Conservation (phyloP, 2,888 invertebrate species). For the Melanostoma mellinum region DNA sequence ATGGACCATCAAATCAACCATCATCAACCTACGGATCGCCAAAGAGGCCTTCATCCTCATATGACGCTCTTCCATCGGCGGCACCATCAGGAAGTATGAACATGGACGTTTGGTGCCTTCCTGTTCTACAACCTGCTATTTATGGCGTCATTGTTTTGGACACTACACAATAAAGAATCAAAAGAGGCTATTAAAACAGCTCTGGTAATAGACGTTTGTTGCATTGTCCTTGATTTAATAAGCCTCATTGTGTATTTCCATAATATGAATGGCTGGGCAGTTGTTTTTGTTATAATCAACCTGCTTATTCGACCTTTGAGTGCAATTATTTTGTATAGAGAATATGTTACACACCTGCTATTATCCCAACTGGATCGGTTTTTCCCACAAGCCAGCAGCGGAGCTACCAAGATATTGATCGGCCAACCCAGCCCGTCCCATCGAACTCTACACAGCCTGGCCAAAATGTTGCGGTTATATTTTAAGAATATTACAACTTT, state of each 20-base stretch:
- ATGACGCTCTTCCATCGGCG: too few relatives aligned
- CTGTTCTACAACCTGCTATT: conserved; percentile 82
- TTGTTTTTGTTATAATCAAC: conserved; percentile 81
- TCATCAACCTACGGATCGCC: too few relatives aligned
- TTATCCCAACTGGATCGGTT: conserved; percentile 78
- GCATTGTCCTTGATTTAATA: conserved; percentile 81
- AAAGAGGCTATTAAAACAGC: conserved; percentile 81
- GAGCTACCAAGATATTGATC: conserved; percentile 82
- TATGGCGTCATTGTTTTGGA: conserved; percentile 80
- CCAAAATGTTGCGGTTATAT: conserved; percentile 81
- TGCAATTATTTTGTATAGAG: conserved; percentile 79
- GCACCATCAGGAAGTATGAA: too few relatives aligned
- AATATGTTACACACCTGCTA: conserved; percentile 79
- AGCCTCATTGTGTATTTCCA: conserved; percentile 79
- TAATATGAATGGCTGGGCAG: conserved; percentile 81
- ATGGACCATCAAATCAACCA: too few relatives aligned
- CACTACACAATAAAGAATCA: conserved; percentile 81
- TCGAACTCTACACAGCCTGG: conserved; percentile 77
- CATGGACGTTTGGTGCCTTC: conserved; percentile 79
- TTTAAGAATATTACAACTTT: conserved; percentile 75
- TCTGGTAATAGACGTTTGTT: conserved; percentile 80
- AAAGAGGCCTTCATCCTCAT: too few relatives aligned
- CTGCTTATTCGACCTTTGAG: conserved; percentile 79
- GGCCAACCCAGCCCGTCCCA: conserved; percentile 80
- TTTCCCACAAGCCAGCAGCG: conserved; percentile 81